Evolutionary conservation across 2,888 invertebrate species (phyloP), one percentile per base, ranked within the genome.

Genomic region (Andrena praecox): DNA sequence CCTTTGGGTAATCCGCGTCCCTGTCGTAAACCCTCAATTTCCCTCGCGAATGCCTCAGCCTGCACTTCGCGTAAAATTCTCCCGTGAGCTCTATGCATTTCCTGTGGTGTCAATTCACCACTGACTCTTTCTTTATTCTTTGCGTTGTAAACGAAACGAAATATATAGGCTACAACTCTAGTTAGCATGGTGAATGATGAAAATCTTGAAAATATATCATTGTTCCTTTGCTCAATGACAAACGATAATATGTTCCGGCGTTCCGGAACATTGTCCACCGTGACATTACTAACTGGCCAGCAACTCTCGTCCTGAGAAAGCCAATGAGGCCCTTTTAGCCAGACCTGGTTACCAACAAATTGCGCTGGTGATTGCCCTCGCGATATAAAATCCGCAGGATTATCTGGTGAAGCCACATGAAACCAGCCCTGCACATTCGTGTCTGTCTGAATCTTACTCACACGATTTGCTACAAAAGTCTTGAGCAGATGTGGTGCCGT

Each of bases 81-180:
- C 0, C 2, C 0, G 2, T 50, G n/a, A 2, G 72, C 72, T 1
- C 54, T n/a, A 8, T 16, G 35, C 20, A 72, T 12, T 35, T 72
- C 72, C 4, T 2, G 1, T 2, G 5, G 8, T 4, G 16, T 33
- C 10, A 72, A 27, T 27, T 7, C 8, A 27, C 35, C 63, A 3
- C 3, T 20, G 5, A 2, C 1, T 16, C 27, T 64, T 6, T 35
- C 24, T 2, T 52, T 67, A 0, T 16, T 12, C 3, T 10, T 31
- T 8, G 0, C 6, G 27, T 63, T 63, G 3, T 10, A 7, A 0
- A 24, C 2, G 6, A 72, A 63, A 16, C 72, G 63, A 33, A 63
- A n/a, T 10, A 62, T 24, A 24, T 72, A 63, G 2, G 64, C 72
- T n/a, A 64, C 52, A 1, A 63, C 16, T 52, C 72, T 52, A n/a